Conservation (phyloP, 2,888 invertebrate genomes). For the Acanthosepion lycidas region DNA sequence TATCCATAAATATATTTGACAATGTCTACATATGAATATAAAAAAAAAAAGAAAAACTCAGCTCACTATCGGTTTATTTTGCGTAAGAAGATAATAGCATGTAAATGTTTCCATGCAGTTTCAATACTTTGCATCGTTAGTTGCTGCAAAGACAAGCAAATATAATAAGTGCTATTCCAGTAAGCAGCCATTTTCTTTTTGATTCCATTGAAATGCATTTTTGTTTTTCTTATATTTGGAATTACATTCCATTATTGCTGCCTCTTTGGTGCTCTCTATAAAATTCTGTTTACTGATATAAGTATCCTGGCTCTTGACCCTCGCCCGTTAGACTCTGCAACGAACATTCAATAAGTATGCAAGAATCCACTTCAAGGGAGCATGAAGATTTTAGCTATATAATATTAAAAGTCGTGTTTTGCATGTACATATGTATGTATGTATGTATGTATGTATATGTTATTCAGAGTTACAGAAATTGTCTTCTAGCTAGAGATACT, state of each 20-base stretch:
- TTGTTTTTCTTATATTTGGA: background rate
- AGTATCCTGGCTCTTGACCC: background rate
- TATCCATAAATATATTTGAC: background rate
- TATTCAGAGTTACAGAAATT: no score
- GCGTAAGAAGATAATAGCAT: background rate
- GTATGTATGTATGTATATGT: no score
- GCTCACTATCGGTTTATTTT: background rate
- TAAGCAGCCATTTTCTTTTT: background rate
- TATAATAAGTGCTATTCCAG: background rate
- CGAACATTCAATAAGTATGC: background rate
- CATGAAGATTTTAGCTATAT: no score
- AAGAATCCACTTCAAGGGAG: background rate
- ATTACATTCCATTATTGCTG: background rate
- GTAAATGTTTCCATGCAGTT: conserved; percentile 3
- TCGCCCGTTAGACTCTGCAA: background rate
- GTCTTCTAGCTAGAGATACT: no score
- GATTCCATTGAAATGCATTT: background rate
- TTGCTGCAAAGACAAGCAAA: background rate
- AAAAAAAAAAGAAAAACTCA: background rate
- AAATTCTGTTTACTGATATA: background rate
- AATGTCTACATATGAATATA: background rate
- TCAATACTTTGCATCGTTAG: background rate
- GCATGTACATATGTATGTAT: no score
- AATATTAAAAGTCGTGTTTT: no score
- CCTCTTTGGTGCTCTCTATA: background rate